Evolutionary conservation across 2,797 vertebrate species (phyloP).

Genomic region (Paedocypris micromegethes): DNA sequence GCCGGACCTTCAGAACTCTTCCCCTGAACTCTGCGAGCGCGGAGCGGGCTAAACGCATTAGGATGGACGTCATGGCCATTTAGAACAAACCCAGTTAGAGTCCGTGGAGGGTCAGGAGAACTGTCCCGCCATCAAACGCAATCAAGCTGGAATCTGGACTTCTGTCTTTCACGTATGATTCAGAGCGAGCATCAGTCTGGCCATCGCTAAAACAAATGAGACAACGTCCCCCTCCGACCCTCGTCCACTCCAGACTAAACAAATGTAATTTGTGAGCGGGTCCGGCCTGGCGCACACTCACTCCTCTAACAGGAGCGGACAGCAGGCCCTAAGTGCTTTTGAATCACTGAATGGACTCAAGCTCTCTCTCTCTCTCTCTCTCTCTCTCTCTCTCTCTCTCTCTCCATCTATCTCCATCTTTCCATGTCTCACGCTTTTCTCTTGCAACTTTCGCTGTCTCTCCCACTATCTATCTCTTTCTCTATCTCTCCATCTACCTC

Average conservation of each 20-base stretch:
- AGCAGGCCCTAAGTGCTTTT: slow-evolving; percentile 73
- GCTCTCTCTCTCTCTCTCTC: slow-evolving; percentile 45
- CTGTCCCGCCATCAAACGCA: slow-evolving; percentile 58
- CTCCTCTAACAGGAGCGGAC: slow-evolving; percentile 76
- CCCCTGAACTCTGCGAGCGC: slow-evolving; percentile 33
- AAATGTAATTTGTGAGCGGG: slow-evolving; percentile 75
- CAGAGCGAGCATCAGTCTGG: slow-evolving; percentile 67
- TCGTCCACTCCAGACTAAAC: slow-evolving; percentile 50
- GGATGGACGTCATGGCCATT: slow-evolving; percentile 44
- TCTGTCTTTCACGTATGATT: slow-evolving; percentile 63
- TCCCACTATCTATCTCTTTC: too few relatives aligned
- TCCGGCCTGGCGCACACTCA: slow-evolving; percentile 58
- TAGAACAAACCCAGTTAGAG: slow-evolving; percentile 63
- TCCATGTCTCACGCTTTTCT: too few relatives aligned
- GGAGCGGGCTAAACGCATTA: slow-evolving; percentile 59
- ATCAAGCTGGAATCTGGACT: slow-evolving; percentile 67
- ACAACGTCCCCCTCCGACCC: slow-evolving; percentile 39
- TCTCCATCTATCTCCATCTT: slow-evolving; percentile 22
- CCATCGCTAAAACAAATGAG: slow-evolving; percentile 68
- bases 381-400: slow-evolving; percentile 53
- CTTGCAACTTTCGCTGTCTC: too few relatives aligned
- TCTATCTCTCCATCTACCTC: too few relatives aligned
- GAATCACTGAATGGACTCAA: slow-evolving; percentile 73
- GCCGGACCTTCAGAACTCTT: too few relatives aligned
- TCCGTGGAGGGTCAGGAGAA: slow-evolving; percentile 54